Evolutionary conservation across 2,888 invertebrate genomes (phyloP).

Genomic region (Clostera curtula): DNA sequence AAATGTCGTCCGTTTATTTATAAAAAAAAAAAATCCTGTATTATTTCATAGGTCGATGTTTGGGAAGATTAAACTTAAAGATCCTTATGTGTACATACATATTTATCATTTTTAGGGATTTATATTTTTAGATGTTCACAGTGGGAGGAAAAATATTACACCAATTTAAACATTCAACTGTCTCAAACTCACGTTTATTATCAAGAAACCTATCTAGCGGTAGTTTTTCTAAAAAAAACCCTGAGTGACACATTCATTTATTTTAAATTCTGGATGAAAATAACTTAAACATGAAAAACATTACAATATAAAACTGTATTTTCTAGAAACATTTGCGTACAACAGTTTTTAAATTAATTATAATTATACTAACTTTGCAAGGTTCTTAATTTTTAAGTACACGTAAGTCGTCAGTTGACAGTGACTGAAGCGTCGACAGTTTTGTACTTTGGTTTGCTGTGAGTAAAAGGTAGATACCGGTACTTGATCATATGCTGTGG

Average conservation of each 20-base stretch:
- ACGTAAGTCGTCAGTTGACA: slow-evolving; percentile 51
- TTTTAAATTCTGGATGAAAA: slow-evolving; percentile 15
- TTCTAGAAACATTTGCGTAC: slow-evolving; percentile 63
- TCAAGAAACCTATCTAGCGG: no score
- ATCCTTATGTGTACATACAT: no score
- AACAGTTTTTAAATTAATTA: slow-evolving; percentile 62
- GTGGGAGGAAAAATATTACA: no score
- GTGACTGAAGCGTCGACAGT: slow-evolving; percentile 61
- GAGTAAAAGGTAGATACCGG: slow-evolving; percentile 98
- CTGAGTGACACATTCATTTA: slow-evolving; percentile 18
- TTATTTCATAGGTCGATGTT: no score
- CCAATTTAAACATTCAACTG: no score
- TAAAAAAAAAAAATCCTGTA: no score
- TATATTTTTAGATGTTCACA: no score
- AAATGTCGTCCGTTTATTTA: no score
- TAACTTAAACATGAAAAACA: slow-evolving; percentile 50
- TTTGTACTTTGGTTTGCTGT: slow-evolving; percentile 97
- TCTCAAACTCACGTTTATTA: no score
- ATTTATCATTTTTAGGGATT: no score
- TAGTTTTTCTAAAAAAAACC: slow-evolving; percentile 11
- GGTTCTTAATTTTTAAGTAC: slow-evolving; percentile 28
- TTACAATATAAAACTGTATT: slow-evolving; percentile 70
- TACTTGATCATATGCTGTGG: slow-evolving; percentile 99
- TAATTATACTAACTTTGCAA: slow-evolving; percentile 44
- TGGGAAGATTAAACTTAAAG: no score